Evolutionary conservation across 2,113 vertebrate genomes (phyloP), one percentile per base, ranked within the genome.

Genomic region (Oplegnathus fasciatus): DNA sequence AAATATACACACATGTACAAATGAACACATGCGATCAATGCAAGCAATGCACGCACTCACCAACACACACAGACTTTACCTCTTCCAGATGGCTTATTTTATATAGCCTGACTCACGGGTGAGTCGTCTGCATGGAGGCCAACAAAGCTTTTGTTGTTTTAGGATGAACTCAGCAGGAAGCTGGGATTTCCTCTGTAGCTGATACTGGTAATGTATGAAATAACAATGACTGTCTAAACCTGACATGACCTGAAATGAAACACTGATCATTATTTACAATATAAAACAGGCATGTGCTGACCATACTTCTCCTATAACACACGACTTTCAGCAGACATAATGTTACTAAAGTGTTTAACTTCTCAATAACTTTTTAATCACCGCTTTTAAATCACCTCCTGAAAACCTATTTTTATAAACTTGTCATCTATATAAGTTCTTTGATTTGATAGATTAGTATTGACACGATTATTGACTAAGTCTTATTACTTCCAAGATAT

Each of bases 141-240:
- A 80, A 84, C 88, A 74, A 62, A 77, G 86, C 74, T 44, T 84
- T 89, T 85, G 89, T 89, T 93, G 85, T 88, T 91, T 81, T 64
- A 83, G 70, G 84, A 87, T 82, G 76, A 87, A 74, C 86, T 76
- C 80, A 80, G 58, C 89, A 93, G 91, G 93, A 94, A 86, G 68
- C 58, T 71, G 75, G 70, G 75, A 81, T 82, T 91, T 91, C 87
- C 90, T 89, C 88, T 86, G 55, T 69, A 54, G 66, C 75, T 69
- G 82, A 68, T 62, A 18, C 68, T 84, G 80, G 52, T 83, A 42
- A 87, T 74, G 28, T 78, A 77, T 77, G 72, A 88, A 75, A 86
- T 64, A 87, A 78, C 60, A 81, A 52, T 37, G 32, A 66, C n/a
- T 58, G 44, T 74, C 52, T 62, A 40, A 80, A 71, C 50, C n/a